phyloP scores from a whole-genome alignment of 1,140 invertebrate species.

The Dendroctonus valens region DNA sequence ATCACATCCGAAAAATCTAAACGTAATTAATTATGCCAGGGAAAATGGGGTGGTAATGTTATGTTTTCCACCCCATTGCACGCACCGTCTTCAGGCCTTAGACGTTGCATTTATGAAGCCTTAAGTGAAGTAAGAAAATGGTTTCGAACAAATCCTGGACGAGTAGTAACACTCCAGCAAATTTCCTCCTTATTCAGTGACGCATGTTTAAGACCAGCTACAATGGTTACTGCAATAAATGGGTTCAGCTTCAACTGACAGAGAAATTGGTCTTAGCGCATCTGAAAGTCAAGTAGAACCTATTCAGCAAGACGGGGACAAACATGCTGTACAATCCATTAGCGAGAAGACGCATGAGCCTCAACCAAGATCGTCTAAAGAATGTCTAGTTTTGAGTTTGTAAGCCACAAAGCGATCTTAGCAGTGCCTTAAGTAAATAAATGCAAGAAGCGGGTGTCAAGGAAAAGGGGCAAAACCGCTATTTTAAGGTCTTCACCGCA shows the following conservation, averaged over 20 bases:
- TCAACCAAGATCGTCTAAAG: constrained; percentile 41
- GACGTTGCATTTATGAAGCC: constrained; percentile 50
- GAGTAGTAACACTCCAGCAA: no score
- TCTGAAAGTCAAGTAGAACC: no score
- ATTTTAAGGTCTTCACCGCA: background rate
- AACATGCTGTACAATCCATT: no score
- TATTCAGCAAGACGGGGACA: no score
- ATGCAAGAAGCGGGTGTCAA: background rate
- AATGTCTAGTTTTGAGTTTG: constrained; percentile 31
- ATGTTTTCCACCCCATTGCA: constrained; percentile 46
- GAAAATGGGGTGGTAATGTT: constrained; percentile 46
- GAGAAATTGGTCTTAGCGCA: no score
- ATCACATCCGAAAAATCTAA: constrained; percentile 44
- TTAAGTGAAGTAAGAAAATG: constrained; percentile 39
- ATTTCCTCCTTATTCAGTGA: no score
- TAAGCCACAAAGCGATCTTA: background rate
- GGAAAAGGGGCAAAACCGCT: constrained; percentile 4
- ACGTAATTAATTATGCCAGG: constrained; percentile 41
- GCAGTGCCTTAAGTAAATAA: background rate
- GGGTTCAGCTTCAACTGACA: no score
- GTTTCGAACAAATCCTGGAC: no score
- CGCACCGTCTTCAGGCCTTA: constrained; percentile 49
- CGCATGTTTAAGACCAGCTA: no score
- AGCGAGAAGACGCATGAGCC: no score
- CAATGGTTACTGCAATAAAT: no score